Evolutionary conservation across 2,113 vertebrate genomes (phyloP), one percentile per base, ranked within the genome.

Genomic region (Salvelinus fontinalis): DNA sequence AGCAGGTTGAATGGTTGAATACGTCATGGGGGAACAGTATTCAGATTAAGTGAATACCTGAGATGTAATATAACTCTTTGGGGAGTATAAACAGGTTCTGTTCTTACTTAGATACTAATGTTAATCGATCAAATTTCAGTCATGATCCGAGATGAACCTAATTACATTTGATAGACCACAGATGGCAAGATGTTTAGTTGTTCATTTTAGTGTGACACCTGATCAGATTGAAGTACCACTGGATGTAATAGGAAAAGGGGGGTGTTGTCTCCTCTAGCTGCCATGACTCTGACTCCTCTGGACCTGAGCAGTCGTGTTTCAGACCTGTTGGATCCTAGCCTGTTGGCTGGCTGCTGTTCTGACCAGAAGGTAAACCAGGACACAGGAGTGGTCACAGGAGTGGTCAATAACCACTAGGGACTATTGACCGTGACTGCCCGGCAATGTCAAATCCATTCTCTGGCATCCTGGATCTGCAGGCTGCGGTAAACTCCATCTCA

Each of bases 321-420:
- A 44, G 44, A 81, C 81, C 79, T 71, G 77, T 64, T 74, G 75
- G 72, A 77, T 18, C 75, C 34, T 5, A 24, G 79, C 59, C 22
- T 62, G 66, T 34, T 20, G 59, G 72, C 74, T 73, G 70, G 76
- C 70, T 79, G 76, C 71, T 27, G 26, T 72, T 59, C 60, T 34
- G 22, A 71, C 48, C 59, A 62, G 29, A 31, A 76, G 59, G 79
- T 74, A 64, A 64, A 76, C 66, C 78, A 75, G 59, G 79, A 81
- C 70, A 74, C 65, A 71, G 75, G 31, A 84, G 69, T 72, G 60
- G 73, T 79, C 70, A 66, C 48, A n/a, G n/a, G n/a, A n/a, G n/a
- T n/a, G n/a, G 71, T 88, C 83, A 74, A 86, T 85, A 79, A 72
- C 60, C 65, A 49, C 72, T 75, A 65, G 79, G 76, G 71, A 81